Evolutionary conservation across 2,888 invertebrate genomes (phyloP).

Genomic region (Netelia melanura): DNA sequence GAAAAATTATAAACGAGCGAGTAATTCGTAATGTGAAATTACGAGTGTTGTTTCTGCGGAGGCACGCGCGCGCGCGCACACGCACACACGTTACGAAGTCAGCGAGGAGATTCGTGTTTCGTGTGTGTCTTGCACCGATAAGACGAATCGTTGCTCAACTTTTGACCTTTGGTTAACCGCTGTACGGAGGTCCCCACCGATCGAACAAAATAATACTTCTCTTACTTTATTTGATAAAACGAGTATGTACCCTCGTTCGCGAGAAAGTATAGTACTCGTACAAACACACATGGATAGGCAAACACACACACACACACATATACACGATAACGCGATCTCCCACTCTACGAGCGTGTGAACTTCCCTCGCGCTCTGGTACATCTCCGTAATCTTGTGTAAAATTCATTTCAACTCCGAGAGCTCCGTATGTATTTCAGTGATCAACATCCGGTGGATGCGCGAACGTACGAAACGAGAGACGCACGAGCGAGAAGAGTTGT

Average conservation of each 20-base stretch:
- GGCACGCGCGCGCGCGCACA: background rate
- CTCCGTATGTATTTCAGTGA: background rate
- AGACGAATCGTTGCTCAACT: slow-evolving; percentile 78
- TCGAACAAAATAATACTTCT: slow-evolving; percentile 75
- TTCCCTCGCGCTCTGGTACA: background rate
- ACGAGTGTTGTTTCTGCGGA: too few species aligned
- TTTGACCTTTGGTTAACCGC: slow-evolving; percentile 80
- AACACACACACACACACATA: too few species aligned
- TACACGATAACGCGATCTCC: background rate
- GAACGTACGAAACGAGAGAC: background rate
- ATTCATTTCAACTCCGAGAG: background rate
- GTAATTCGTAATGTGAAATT: too few species aligned
- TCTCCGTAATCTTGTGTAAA: background rate
- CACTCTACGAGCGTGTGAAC: background rate
- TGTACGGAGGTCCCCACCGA: slow-evolving; percentile 66
- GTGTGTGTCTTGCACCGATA: slow-evolving; percentile 79
- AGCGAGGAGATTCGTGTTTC: slow-evolving; percentile 47
- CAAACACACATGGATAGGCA: background rate
- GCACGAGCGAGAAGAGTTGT: background rate
- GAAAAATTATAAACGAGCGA: slow-evolving; percentile 16
- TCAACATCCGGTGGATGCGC: background rate
- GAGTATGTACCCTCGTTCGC: slow-evolving; percentile 32
- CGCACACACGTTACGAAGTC: background rate
- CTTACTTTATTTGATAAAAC: slow-evolving; percentile 74
- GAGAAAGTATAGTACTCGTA: background rate